Conservation (phyloP, 2,113 vertebrate species). For the Esox niger region DNA sequence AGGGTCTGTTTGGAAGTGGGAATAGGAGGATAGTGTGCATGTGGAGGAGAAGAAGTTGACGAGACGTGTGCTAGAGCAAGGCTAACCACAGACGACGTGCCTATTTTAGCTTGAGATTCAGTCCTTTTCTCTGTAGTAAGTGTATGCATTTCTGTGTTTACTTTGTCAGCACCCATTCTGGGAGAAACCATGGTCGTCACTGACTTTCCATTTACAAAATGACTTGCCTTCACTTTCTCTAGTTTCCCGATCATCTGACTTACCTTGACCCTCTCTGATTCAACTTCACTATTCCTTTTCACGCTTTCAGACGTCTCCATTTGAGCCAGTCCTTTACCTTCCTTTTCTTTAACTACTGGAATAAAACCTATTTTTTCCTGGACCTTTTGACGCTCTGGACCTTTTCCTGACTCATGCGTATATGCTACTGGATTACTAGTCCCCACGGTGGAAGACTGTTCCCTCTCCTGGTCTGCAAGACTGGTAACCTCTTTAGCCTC, state of each 20-base stretch:
- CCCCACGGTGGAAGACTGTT: too few relatives aligned
- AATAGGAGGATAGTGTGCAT: constrained; percentile 74
- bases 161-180: constrained; percentile 29
- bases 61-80: constrained; percentile 50
- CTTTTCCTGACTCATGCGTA: constrained; percentile 28
- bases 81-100: constrained; percentile 11
- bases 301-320: constrained; percentile 34
- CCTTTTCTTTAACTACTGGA: constrained; percentile 35
- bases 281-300: constrained; percentile 33
- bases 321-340: constrained; percentile 38
- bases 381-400: constrained; percentile 49
- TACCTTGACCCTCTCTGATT: background rate
- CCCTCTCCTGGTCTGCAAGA: too few relatives aligned
- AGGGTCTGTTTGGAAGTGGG: constrained; percentile 66
- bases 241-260: background rate
- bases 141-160: constrained; percentile 7
- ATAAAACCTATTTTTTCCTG: constrained; percentile 49
- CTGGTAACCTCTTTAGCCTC: constrained; percentile 8
- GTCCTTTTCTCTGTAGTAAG: constrained; percentile 21
- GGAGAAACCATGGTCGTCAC: constrained; percentile 44
- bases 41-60: constrained; percentile 73
- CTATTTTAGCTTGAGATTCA: background rate
- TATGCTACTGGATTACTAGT: constrained; percentile 22
- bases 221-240: background rate
- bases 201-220: constrained; percentile 46